Evolutionary conservation across 2,888 invertebrate genomes (phyloP).

Genomic region (Tenthredo amoena): DNA sequence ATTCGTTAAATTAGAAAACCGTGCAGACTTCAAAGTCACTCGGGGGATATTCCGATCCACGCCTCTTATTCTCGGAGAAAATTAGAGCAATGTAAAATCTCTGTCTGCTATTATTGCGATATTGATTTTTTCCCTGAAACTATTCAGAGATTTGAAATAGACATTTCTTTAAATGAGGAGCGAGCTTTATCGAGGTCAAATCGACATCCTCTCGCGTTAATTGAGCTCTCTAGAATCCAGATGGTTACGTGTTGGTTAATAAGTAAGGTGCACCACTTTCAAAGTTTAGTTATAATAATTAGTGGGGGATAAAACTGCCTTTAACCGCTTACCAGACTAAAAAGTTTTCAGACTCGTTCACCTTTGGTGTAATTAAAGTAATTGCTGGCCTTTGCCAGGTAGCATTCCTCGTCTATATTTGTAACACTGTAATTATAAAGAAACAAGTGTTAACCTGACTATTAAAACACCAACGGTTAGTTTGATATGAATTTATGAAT

Average conservation of each 20-base stretch:
- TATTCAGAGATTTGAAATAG: neutral
- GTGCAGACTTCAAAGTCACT: neutral
- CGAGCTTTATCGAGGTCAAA: slow-evolving; percentile 25
- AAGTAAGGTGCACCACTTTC: slow-evolving; percentile 42
- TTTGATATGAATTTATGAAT: slow-evolving; percentile 62
- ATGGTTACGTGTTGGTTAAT: slow-evolving; percentile 44
- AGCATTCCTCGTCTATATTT: slow-evolving; percentile 44
- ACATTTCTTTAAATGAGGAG: neutral
- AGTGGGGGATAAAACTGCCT: slow-evolving; percentile 46
- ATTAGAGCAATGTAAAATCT: neutral
- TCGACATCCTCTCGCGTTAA: slow-evolving; percentile 24
- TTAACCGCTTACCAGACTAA: slow-evolving; percentile 24
- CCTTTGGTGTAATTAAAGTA: slow-evolving; percentile 70
- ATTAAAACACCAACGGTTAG: slow-evolving; percentile 70
- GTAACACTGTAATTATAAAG: slow-evolving; percentile 66
- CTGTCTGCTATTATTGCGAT: neutral
- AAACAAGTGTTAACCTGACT: slow-evolving; percentile 64
- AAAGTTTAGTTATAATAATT: slow-evolving; percentile 52
- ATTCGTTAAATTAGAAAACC: neutral
- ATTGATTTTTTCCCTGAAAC: neutral
- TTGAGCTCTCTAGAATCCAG: slow-evolving; percentile 36
- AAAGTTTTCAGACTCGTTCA: slow-evolving; percentile 58
- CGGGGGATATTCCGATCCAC: neutral
- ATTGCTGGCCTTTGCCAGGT: slow-evolving; percentile 62
- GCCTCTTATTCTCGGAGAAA: neutral